These are phyloP conservation scores for Dryas iulia DNA, from an alignment of 1,140 invertebrate genomes.

Conservation along the genomic window DNA sequence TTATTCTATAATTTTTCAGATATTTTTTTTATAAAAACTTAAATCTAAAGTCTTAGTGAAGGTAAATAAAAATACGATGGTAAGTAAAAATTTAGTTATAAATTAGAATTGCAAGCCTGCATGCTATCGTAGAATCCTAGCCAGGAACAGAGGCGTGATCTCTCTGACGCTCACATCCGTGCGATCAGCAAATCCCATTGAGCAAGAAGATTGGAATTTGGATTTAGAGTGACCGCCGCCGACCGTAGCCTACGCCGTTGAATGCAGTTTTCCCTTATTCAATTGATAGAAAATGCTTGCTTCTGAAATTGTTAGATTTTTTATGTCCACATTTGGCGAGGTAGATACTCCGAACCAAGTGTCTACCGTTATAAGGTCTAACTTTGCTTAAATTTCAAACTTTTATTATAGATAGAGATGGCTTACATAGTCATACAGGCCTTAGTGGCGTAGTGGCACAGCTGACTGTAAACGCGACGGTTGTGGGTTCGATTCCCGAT, in stretches of 20 bases:
- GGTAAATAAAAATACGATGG: neutral
- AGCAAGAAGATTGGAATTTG: conserved; percentile 38
- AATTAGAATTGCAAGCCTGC: neutral
- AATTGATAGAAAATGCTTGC: neutral
- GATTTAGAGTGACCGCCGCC: conserved; percentile 28
- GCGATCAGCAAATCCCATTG: conserved; percentile 33
- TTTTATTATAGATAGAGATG: neutral
- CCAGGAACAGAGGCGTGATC: conserved; percentile 26
- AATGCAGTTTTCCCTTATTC: neutral
- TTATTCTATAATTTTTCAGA: too few relatives aligned
- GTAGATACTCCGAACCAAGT: neutral
- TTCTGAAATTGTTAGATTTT: neutral
- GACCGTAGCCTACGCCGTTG: conserved; percentile 16
- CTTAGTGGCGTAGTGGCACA: too few relatives aligned
- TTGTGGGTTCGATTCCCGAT: too few relatives aligned
- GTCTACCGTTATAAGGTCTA: neutral
- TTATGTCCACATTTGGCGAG: neutral
- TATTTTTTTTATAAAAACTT: too few relatives aligned
- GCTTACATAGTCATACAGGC: too few relatives aligned
- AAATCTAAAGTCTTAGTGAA: too few relatives aligned
- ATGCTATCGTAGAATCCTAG: neutral
- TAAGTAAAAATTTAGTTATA: neutral
- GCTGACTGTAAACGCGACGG: too few relatives aligned
- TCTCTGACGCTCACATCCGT: conserved; percentile 21
- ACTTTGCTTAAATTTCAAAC: neutral